Evolutionary conservation across 2,888 invertebrate species (phyloP), one percentile per base, ranked within the genome.

Genomic region (Drosophila tripunctata): DNA sequence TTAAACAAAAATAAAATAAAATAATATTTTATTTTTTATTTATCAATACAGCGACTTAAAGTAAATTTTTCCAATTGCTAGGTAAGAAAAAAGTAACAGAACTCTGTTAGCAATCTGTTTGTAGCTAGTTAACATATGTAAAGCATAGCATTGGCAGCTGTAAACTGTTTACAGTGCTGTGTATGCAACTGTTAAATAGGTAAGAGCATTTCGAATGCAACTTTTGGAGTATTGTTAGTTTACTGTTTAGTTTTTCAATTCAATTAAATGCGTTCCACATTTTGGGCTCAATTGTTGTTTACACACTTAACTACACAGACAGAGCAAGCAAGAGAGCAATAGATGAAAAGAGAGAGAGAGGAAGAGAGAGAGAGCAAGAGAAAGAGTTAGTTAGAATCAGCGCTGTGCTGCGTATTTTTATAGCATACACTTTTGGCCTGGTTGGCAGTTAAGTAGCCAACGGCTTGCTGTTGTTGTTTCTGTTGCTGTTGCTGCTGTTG

Each of bases 221-320:
- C 30, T 74, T 61, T 74, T 61, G 19, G 17, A 15, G 31, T 12
- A 21, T 74, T 40, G 48, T 38, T 67, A 21, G 21, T 33, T 22
- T 31, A n/a, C 56, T 76, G 68, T 67, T 72, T 71, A 74, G 71
- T 66, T 77, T 85, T 75, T 69, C 71, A 70, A 86, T 84, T 86
- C 81, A 80, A 86, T 84, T 80, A 88, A 84, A 80, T 72, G 81
- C 71, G 78, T 67, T 67, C 67, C 54, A 72, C 67, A 72, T 72
- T 71, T 78, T 65, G 66, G 64, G 58, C 64, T 38, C 69, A 70
- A 67, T 86, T 77, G 70, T 67, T 83, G 77, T 74, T 78, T 75
- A 68, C 65, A 67, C 63, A 67, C 45, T 38, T 44, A 63, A 43
- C 54, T 41, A 61, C 51, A 50, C 31, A 36, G 35, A 55, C 45